These are phyloP conservation scores for Pteropus rufus DNA, from an alignment of 2,797 vertebrate species.

Conservation along the genomic window DNA sequence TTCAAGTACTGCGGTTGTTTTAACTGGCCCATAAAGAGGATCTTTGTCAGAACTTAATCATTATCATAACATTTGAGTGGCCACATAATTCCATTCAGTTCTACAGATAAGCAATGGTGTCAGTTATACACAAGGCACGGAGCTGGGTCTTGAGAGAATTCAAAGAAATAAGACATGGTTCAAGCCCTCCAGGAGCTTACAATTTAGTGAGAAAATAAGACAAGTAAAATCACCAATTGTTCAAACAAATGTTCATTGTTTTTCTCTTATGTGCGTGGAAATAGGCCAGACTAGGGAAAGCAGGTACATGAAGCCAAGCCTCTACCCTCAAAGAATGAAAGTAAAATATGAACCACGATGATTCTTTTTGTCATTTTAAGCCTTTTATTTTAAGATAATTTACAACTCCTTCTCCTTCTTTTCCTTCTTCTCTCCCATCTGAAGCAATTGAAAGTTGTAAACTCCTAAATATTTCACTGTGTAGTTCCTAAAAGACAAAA, in stretches of 20 bases:
- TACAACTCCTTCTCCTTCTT: neutral
- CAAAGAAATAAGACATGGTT: neutral
- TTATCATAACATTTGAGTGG: slow-evolving; percentile 14
- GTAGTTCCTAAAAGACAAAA: slow-evolving; percentile 9
- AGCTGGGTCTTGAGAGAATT: slow-evolving; percentile 15
- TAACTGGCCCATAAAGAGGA: slow-evolving; percentile 24
- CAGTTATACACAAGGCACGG: neutral
- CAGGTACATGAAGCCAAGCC: neutral
- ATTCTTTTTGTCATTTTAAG: neutral
- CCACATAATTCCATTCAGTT: neutral
- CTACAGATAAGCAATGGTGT: slow-evolving; percentile 38
- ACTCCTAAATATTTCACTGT: neutral
- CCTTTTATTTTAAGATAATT: slow-evolving; percentile 6
- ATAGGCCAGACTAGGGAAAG: neutral
- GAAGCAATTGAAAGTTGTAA: slow-evolving; percentile 12
- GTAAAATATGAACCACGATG: neutral
- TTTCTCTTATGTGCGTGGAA: neutral
- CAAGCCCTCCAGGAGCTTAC: slow-evolving; percentile 58
- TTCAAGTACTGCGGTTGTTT: slow-evolving; percentile 47
- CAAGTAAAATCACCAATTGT: neutral
- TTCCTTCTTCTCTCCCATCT: neutral
- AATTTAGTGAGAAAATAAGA: slow-evolving; percentile 47
- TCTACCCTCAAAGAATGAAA: neutral
- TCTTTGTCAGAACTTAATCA: slow-evolving; percentile 35
- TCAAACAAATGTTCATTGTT: neutral